phyloP scores from a whole-genome alignment of 2,797 vertebrate species.

The Ambastaia sidthimunki region DNA sequence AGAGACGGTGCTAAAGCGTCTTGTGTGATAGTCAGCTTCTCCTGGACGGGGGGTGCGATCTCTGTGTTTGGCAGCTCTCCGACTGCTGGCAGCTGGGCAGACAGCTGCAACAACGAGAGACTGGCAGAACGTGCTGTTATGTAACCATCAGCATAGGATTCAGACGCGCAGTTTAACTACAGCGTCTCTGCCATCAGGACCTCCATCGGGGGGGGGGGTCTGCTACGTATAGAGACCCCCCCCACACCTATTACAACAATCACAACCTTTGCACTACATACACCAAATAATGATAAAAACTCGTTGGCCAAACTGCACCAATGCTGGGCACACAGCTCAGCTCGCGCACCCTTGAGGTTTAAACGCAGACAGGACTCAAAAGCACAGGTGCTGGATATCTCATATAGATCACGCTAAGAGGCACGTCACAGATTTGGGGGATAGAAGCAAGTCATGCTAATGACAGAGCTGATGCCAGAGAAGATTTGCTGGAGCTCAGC shows the following conservation, averaged over 20 bases:
- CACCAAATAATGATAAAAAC: background rate
- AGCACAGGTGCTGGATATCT: conserved; percentile 53
- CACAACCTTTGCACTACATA: background rate
- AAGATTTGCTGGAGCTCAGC: conserved; percentile 64
- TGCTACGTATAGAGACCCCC: conserved; percentile 9
- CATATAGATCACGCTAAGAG: conserved; percentile 55
- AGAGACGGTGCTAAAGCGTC: conserved; percentile 35
- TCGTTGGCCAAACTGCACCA: background rate
- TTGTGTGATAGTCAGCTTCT: conserved; percentile 48
- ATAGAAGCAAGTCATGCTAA: conserved; percentile 59
- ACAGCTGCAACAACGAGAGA: conserved; percentile 55
- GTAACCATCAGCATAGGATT: conserved; percentile 49
- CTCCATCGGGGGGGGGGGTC: background rate
- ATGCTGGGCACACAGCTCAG: background rate
- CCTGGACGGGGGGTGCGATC: conserved; percentile 50
- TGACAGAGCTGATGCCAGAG: conserved; percentile 60
- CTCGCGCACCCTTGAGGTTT: background rate
- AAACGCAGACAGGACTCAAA: conserved; percentile 17
- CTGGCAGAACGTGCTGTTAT: conserved; percentile 53
- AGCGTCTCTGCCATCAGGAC: background rate
- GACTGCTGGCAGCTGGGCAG: conserved; percentile 58
- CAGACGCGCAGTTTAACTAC: conserved; percentile 24
- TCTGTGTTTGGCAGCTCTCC: conserved; percentile 53
- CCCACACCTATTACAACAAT: background rate
- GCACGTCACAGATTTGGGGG: conserved; percentile 49